phyloP scores from a whole-genome alignment of 2,113 vertebrate species.

The Prionailurus viverrinus region DNA sequence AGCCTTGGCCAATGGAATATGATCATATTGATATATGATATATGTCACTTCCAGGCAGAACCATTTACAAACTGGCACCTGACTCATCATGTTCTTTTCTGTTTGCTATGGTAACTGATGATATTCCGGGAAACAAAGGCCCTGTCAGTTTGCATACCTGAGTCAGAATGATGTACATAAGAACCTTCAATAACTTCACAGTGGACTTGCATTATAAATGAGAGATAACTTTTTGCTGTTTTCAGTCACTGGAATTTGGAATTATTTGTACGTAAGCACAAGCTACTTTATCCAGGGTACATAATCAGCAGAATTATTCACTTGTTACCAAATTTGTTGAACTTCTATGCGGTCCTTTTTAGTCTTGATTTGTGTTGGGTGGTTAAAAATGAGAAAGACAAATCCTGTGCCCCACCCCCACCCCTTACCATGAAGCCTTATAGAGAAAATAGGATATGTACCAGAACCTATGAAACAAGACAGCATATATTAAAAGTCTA shows the following conservation, averaged over 20 bases:
- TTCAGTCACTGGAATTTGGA: not conserved
- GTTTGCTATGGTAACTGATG: not conserved
- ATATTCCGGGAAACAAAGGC: not conserved
- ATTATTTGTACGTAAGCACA: not conserved
- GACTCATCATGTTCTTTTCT: not conserved
- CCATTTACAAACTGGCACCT: not conserved
- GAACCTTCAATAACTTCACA: not conserved
- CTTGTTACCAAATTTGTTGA: not conserved
- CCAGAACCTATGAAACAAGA: not conserved
- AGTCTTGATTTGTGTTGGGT: not conserved
- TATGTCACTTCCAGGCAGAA: slow-evolving; percentile 8
- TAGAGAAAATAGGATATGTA: not conserved
- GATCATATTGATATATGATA: not conserved
- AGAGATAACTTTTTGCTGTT: not conserved
- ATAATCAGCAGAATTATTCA: not conserved
- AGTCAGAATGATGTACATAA: not conserved
- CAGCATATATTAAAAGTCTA: not conserved
- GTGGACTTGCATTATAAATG: not conserved
- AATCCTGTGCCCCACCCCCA: not conserved
- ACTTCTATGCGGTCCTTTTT: not conserved
- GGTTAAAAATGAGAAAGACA: slow-evolving; percentile 1
- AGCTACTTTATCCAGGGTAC: not conserved
- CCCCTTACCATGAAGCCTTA: not conserved
- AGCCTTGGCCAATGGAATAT: not conserved
- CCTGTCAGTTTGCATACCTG: not conserved